These are phyloP conservation scores for Cebidichthys violaceus DNA, from an alignment of 2,113 vertebrate genomes.

Conservation along the genomic window DNA sequence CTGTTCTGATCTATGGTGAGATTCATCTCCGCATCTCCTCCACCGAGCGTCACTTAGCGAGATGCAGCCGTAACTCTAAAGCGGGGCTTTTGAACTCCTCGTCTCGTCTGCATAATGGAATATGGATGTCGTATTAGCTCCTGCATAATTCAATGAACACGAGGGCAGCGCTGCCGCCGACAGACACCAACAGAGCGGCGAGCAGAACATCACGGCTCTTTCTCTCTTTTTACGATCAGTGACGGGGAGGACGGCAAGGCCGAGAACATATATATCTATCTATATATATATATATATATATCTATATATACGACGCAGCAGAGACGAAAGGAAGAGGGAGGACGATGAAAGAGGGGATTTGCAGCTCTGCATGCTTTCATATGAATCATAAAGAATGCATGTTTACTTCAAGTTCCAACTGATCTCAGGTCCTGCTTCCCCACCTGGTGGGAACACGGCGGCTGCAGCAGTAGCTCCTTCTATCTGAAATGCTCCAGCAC, in stretches of 20 bases:
- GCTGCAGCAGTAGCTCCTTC: not conserved
- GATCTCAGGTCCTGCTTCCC: not conserved
- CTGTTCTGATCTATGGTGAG: no score
- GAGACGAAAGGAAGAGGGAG: not conserved
- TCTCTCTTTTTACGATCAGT: not conserved
- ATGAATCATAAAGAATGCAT: not conserved
- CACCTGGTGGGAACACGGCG: not conserved
- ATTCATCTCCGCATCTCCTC: not conserved
- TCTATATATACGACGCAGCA: no score
- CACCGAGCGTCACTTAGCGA: conserved; percentile 38
- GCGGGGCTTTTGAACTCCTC: conserved; percentile 35
- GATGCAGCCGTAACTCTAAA: conserved; percentile 4
- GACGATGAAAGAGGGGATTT: not conserved
- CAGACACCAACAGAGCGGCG: no score
- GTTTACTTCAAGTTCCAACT: no score
- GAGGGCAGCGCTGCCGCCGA: conserved; percentile 19
- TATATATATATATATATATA: no score
- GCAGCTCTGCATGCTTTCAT: not conserved
- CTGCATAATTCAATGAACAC: conserved; percentile 14
- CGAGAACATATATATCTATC: not conserved
- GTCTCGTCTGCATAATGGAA: conserved; percentile 56
- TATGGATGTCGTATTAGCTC: conserved; percentile 17
- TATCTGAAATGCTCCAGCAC: not conserved
- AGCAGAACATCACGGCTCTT: conserved; percentile 14
- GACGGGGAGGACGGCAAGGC: not conserved